These are phyloP conservation scores for Ladona fulva DNA, from an alignment of 1,140 invertebrate genomes.

Conservation along the genomic window DNA sequence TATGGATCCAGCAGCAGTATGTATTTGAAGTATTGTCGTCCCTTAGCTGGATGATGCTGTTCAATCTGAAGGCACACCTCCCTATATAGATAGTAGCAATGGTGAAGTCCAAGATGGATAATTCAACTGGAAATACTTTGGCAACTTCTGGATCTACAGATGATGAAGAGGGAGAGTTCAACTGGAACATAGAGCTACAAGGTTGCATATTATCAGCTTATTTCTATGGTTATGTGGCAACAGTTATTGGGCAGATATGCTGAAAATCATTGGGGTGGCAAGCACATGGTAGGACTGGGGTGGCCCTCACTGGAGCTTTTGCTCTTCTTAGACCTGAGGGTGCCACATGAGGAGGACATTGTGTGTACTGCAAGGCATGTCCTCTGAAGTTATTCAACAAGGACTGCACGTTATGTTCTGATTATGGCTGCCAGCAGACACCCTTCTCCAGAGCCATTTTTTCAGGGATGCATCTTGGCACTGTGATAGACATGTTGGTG, in stretches of 20 bases:
- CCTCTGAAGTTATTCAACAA: background rate
- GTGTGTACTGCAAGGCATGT: too few species aligned
- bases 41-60: too few species aligned
- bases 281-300: slow-evolving; percentile 39
- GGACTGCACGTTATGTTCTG: background rate
- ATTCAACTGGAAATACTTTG: too few species aligned
- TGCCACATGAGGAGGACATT: too few species aligned
- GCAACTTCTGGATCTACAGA: too few species aligned
- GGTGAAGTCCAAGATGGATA: too few species aligned
- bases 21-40: too few species aligned
- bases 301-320: slow-evolving; percentile 32
- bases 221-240: slow-evolving; percentile 46
- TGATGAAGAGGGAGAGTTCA: slow-evolving; percentile 36
- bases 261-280: slow-evolving; percentile 30
- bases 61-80: too few species aligned
- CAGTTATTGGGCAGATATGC: slow-evolving; percentile 37
- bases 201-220: slow-evolving; percentile 42
- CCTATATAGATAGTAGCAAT: too few species aligned
- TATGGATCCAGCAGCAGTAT: too few species aligned
- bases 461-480: background rate
- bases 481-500: background rate
- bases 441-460: background rate
- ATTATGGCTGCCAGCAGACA: background rate
- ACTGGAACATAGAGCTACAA: slow-evolving; percentile 39
- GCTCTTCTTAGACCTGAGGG: too few species aligned